These are phyloP conservation scores for Nannobrachium achirus DNA, from an alignment of 2,113 vertebrate genomes.

Conservation along the genomic window DNA sequence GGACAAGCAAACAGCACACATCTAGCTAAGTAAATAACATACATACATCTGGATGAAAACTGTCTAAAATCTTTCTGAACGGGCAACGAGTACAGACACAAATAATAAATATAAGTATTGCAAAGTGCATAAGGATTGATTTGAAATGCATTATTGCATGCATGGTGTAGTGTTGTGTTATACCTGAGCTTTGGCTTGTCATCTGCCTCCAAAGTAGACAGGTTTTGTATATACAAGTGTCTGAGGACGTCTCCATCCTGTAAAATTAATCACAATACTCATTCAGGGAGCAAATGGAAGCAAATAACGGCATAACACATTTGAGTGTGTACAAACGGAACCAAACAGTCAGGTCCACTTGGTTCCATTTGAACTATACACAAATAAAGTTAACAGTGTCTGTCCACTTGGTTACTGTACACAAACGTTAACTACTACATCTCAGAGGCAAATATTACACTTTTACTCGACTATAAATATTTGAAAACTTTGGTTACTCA, in stretches of 20 bases:
- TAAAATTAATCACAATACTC: neutral
- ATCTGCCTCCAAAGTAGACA: conserved; percentile 69
- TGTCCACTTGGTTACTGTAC: no score
- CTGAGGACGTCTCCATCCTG: conserved; percentile 88
- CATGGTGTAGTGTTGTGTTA: neutral
- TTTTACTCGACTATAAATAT: no score
- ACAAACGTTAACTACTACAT: no score
- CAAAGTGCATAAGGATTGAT: no score
- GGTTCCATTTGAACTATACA: no score
- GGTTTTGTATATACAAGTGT: conserved; percentile 86
- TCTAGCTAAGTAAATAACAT: neutral
- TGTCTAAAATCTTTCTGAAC: neutral
- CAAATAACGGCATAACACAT: neutral
- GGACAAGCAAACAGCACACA: no score
- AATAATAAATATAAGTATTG: neutral
- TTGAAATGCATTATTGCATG: no score
- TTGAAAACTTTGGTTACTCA: no score
- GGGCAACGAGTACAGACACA: neutral
- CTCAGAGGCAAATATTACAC: no score
- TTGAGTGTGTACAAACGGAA: no score
- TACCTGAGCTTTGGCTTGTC: conserved; percentile 62
- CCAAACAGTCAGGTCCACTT: no score
- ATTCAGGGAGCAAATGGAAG: neutral
- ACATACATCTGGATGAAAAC: neutral
- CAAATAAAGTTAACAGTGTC: no score